Evolutionary conservation across 2,113 vertebrate species (phyloP).

Genomic region (Rhinogobius similis): DNA sequence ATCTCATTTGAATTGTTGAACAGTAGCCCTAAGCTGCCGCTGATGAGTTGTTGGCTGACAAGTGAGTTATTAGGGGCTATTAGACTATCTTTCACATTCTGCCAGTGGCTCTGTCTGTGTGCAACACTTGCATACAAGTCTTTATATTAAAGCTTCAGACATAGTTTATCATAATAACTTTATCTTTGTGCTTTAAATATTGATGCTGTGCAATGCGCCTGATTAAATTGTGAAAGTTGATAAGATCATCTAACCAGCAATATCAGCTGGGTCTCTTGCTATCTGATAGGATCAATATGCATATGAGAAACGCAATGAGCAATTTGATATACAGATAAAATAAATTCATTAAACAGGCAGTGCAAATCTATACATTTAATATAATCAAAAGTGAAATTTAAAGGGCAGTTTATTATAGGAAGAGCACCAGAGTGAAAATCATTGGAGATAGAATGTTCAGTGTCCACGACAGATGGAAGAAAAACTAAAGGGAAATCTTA

Average conservation of each 20-base stretch:
- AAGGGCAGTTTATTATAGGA: background rate
- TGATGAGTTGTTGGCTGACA: slow-evolving; percentile 44
- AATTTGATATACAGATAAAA: background rate
- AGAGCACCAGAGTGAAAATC: background rate
- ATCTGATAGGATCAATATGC: background rate
- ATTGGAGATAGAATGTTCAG: no score
- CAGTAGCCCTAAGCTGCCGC: slow-evolving; percentile 48
- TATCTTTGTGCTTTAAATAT: slow-evolving; percentile 30
- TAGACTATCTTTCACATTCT: slow-evolving; percentile 53
- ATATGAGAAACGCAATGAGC: background rate
- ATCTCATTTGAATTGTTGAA: slow-evolving; percentile 53
- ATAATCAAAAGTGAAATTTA: background rate
- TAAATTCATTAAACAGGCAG: background rate
- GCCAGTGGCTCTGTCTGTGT: slow-evolving; percentile 53
- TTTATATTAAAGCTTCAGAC: slow-evolving; percentile 66
- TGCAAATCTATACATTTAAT: background rate
- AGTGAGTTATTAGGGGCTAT: slow-evolving; percentile 61
- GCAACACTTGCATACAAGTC: slow-evolving; percentile 41
- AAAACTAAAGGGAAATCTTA: no score
- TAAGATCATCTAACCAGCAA: background rate
- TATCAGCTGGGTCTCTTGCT: background rate
- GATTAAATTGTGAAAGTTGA: background rate
- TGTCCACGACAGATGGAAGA: background rate
- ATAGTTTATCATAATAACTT: slow-evolving; percentile 42
- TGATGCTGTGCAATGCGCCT: background rate